Base-by-base conservation (phyloP, 2,113 vertebrate genomes). In the Malurus alboscapulatus region DNA sequence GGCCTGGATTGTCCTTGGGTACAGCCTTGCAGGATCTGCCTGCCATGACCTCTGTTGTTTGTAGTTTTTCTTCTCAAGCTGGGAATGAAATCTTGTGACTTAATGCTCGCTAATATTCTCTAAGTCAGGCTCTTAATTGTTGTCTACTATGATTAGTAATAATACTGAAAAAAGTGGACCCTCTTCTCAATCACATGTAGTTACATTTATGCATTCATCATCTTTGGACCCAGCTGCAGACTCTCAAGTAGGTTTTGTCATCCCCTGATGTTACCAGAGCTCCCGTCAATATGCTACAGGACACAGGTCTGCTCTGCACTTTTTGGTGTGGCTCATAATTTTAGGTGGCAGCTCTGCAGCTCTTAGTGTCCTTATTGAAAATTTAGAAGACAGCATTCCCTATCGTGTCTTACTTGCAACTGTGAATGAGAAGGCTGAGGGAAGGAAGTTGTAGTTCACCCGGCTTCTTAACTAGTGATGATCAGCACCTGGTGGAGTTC, bases 371-470 rank as follows among this genome's bases (percentile, higher is more conserved):
- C 9, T 7, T 17, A 20, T 6, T 59, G 34, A 67, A 66, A 78
- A n/a, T 57, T 38, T 1, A 2, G 27, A 71, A 63, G 57, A 29
- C n/a, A 18, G 0, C 5, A 8, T n/a, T 42, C n/a, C 63, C 9
- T 5, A 1, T 22, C 72, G 24, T 73, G 50, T 18, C 45, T 75
- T 2, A 62, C 27, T 25, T 27, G 22, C 32, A 22, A 16, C 16
- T 27, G 8, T 59, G 30, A 66, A 21, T 22, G 7, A 36, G 38
- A 80, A 55, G 22, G 48, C 45, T 3, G 2, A 44, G 45, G 27
- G 11, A 12, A 58, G 25, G 48, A 67, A 55, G 22, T 54, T 17
- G 45, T 6, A 1, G 1, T 61, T 82, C 40, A 62, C 7, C 10
- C 32, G 36, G 38, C 8, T 36, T 84, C 17, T 73, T 78, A 59